phyloP scores from a whole-genome alignment of 2,888 invertebrate species.

The Argynnis bischoffii region DNA sequence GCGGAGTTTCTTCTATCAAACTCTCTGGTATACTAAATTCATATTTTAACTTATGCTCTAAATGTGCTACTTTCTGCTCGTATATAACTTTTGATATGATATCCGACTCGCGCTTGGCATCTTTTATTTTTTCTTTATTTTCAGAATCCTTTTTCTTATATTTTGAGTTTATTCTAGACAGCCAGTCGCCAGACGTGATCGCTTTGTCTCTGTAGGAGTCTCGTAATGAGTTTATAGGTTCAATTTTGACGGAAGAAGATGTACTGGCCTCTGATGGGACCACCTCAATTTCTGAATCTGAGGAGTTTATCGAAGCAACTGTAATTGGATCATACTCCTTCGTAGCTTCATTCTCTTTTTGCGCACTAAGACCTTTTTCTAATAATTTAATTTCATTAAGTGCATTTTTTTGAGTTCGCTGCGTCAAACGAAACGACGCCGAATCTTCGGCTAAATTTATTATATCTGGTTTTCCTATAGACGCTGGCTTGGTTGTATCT shows the following conservation, averaged over 20 bases:
- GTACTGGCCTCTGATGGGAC: conserved; percentile 70
- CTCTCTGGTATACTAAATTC: conserved; percentile 77
- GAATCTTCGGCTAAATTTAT: conserved; percentile 65
- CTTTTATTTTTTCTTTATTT: conserved; percentile 70
- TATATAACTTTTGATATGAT: conserved; percentile 75
- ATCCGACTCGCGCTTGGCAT: conserved; percentile 71
- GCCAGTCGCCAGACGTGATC: conserved; percentile 78
- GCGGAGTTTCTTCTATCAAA: conserved; percentile 70
- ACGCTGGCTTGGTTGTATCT: conserved; percentile 52
- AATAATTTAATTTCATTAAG: conserved; percentile 63
- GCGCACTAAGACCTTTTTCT: conserved; percentile 55
- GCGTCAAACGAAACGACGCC: conserved; percentile 63
- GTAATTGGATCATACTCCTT: conserved; percentile 73
- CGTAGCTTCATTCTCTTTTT: conserved; percentile 55
- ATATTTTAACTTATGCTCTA: conserved; percentile 72
- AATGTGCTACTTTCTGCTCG: conserved; percentile 68
- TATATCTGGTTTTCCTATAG: conserved; percentile 55
- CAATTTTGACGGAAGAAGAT: conserved; percentile 64
- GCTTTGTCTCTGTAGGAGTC: conserved; percentile 79
- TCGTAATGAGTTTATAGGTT: conserved; percentile 81
- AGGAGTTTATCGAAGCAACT: conserved; percentile 72
- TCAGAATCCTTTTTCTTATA: conserved; percentile 70
- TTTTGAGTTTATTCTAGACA: conserved; percentile 73
- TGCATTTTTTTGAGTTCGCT: conserved; percentile 61
- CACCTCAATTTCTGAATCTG: conserved; percentile 73